Percentiles rank a stretch among this genome's conserved stretches.
Conservation (phyloP, 1,140 invertebrate species). For the Drosophila eugracilis region DNA sequence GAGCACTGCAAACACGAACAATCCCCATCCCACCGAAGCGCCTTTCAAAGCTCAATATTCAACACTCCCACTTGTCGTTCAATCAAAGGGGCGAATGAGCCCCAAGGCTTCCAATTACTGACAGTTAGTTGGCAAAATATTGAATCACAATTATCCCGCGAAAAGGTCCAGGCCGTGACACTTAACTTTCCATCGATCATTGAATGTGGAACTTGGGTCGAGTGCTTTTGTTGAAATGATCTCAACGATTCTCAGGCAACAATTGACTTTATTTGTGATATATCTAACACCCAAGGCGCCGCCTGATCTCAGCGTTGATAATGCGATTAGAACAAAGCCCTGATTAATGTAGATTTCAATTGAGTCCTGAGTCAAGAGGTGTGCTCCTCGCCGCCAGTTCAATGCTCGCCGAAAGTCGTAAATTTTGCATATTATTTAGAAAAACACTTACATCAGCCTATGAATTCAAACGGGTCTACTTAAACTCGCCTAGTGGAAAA, state of each 20-base stretch:
- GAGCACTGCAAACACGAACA: constrained; percentile 4
- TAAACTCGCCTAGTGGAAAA: constrained; percentile 16
- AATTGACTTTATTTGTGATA: constrained; percentile 60
- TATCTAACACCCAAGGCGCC: constrained; percentile 50
- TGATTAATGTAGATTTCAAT: constrained; percentile 47
- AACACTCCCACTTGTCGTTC: constrained; percentile 68
- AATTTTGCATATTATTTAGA: constrained; percentile 57
- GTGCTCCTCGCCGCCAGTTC: constrained; percentile 11
- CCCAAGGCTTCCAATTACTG: constrained; percentile 61
- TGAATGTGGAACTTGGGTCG: constrained; percentile 35
- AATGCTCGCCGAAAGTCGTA: constrained; percentile 46
- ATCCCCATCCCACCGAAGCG: constrained; percentile 25
- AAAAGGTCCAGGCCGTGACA: constrained; percentile 67
- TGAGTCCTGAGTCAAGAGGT: constrained; percentile 38
- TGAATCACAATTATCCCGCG: constrained; percentile 45
- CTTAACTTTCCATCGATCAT: constrained; percentile 61
- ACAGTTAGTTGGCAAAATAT: constrained; percentile 79
- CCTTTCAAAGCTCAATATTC: constrained; percentile 43
- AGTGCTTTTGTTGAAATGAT: constrained; percentile 46
- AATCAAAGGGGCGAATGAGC: constrained; percentile 57
- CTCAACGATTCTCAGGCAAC: constrained; percentile 46
- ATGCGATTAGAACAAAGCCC: constrained; percentile 7
- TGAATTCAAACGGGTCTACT: constrained; percentile 35
- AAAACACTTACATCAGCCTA: constrained; percentile 20
- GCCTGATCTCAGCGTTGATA: constrained; percentile 19